These are phyloP conservation scores for Actinia tenebrosa DNA, from an alignment of 64 coral and sea anemone species.

Conservation along the genomic window DNA sequence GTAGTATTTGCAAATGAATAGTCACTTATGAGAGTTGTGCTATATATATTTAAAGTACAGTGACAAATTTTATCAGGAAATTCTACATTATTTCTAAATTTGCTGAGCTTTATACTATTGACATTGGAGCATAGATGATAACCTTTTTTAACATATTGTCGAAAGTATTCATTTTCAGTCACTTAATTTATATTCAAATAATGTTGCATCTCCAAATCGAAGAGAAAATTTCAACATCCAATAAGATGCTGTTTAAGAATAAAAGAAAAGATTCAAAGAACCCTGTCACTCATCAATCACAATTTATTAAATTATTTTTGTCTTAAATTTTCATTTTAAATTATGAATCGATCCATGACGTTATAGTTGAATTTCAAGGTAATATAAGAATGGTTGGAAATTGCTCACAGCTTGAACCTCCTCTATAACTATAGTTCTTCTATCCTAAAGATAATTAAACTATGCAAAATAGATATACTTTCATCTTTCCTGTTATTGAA, in stretches of 20 bases:
- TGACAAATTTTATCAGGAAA: background rate
- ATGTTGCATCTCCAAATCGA: background rate
- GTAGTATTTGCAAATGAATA: slow-evolving; percentile 10
- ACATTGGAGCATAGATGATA: background rate
- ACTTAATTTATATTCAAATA: background rate
- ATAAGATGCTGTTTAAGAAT: background rate
- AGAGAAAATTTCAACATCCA: background rate
- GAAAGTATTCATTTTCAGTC: background rate
- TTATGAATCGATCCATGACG: background rate
- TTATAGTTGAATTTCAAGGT: background rate
- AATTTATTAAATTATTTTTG: background rate
- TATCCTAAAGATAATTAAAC: slow-evolving; percentile 2
- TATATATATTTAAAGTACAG: background rate
- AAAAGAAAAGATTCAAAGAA: background rate
- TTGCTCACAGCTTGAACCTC: background rate
- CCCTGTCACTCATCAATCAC: background rate
- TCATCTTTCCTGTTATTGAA: slow-evolving; percentile 8
- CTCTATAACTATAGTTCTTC: background rate
- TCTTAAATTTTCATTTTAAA: background rate
- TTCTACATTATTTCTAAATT: background rate
- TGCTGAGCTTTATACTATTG: background rate
- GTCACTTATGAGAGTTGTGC: background rate
- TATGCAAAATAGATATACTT: background rate
- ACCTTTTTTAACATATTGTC: background rate
- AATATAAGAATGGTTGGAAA: background rate